A percentile compares a stretch with the other conserved stretches of the same genome.
These are phyloP conservation scores for Aspiorhynchus laticeps DNA, from an alignment of 2,113 vertebrate genomes.

Conservation along the genomic window DNA sequence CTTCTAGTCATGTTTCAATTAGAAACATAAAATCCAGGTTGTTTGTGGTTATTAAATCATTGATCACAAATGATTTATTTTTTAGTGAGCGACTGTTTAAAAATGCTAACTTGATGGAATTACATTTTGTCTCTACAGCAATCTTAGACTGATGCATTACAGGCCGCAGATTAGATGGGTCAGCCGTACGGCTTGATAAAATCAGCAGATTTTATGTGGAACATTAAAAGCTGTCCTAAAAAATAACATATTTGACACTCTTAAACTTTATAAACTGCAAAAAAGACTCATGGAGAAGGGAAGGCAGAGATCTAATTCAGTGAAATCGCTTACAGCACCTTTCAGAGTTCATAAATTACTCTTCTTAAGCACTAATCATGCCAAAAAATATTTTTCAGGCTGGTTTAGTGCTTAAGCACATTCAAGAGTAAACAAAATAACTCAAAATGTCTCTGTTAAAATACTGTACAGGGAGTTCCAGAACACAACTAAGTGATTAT, in stretches of 20 bases:
- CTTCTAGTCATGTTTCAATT: no score
- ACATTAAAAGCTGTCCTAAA: not conserved
- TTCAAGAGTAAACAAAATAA: not conserved
- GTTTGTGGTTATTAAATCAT: no score
- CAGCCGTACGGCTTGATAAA: no score
- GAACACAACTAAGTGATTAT: not conserved
- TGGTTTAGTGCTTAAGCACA: not conserved
- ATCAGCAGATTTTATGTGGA: not conserved
- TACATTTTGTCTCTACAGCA: no score
- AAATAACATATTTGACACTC: not conserved
- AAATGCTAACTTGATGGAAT: no score
- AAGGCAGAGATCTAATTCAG: not conserved
- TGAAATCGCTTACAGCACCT: not conserved
- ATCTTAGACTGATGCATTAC: no score
- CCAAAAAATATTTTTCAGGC: not conserved
- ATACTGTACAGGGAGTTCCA: not conserved
- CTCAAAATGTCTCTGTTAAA: not conserved
- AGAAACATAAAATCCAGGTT: no score
- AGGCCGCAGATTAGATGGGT: no score
- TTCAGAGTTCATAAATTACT: not conserved
- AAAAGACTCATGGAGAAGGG: not conserved
- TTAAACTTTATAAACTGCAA: not conserved
- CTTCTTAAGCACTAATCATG: not conserved
- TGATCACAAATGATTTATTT: no score
- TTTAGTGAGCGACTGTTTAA: no score